Conservation (phyloP, 2,113 vertebrate species). For the Pachypanchax playfairii region DNA sequence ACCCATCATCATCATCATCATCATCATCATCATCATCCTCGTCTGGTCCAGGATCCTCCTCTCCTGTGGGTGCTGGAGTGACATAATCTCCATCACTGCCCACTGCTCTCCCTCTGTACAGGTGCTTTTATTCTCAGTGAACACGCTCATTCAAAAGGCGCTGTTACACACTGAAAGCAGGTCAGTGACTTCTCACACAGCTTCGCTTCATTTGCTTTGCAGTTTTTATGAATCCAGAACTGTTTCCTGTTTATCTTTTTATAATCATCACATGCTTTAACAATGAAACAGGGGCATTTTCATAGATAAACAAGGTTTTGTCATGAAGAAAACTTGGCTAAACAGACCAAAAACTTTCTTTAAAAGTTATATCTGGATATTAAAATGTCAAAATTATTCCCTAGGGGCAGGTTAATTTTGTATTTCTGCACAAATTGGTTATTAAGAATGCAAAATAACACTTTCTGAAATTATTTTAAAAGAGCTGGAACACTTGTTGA, state of each 20-base stretch:
- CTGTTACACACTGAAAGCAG: neutral
- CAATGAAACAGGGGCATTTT: neutral
- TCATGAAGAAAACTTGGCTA: too few relatives aligned
- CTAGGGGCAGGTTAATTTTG: too few relatives aligned
- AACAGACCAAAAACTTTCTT: too few relatives aligned
- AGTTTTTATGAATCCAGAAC: constrained; percentile 13
- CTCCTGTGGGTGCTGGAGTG: constrained; percentile 62
- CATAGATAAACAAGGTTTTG: too few relatives aligned
- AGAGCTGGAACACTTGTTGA: too few relatives aligned
- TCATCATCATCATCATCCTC: constrained; percentile 15
- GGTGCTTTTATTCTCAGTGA: constrained; percentile 30
- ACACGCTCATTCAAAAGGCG: constrained; percentile 23
- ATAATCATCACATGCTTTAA: neutral
- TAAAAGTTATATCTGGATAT: too few relatives aligned
- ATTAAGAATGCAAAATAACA: too few relatives aligned
- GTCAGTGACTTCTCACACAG: neutral
- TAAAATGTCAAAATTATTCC: too few relatives aligned
- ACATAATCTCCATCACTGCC: constrained; percentile 63
- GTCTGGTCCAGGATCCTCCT: constrained; percentile 54
- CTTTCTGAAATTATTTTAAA: too few relatives aligned
- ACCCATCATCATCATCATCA: constrained; percentile 12
- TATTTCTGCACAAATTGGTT: too few relatives aligned
- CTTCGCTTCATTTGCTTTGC: constrained; percentile 7
- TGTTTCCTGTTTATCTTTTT: neutral
- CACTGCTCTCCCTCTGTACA: constrained; percentile 47